These are phyloP conservation scores for Hyperopisus bebe DNA, from an alignment of 2,113 vertebrate genomes.

Conservation along the genomic window DNA sequence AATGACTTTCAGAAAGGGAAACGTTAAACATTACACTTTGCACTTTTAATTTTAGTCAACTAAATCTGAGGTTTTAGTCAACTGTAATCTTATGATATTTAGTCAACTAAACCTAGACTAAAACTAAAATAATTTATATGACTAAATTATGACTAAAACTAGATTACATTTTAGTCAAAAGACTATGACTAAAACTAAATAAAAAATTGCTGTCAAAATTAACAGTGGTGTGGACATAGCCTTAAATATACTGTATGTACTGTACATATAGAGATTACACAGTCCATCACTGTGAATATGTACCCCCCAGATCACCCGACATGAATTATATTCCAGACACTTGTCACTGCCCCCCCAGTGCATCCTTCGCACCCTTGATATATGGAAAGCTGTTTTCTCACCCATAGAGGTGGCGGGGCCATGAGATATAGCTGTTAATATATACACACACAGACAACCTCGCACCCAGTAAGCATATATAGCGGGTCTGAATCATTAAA, in stretches of 20 bases:
- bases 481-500: conserved; percentile 9
- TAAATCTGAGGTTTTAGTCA: no score
- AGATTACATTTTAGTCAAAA: no score
- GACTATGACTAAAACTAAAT: no score
- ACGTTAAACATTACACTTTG: no score
- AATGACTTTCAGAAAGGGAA: no score
- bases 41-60: no score
- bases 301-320: neutral
- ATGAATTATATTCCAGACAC: conserved; percentile 9
- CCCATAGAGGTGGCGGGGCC: neutral
- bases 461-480: neutral
- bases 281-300: neutral
- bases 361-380: neutral
- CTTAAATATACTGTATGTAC: neutral
- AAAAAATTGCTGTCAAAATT: no score
- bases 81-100: no score
- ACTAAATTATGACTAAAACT: no score
- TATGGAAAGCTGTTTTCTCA: neutral
- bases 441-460: conserved; percentile 4
- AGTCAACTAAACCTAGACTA: no score
- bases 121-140: no score
- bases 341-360: neutral
- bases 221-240: neutral
- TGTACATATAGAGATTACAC: neutral
- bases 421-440: conserved; percentile 13